Conservation (phyloP, 2,113 vertebrate species). For the Myodes glareolus region DNA sequence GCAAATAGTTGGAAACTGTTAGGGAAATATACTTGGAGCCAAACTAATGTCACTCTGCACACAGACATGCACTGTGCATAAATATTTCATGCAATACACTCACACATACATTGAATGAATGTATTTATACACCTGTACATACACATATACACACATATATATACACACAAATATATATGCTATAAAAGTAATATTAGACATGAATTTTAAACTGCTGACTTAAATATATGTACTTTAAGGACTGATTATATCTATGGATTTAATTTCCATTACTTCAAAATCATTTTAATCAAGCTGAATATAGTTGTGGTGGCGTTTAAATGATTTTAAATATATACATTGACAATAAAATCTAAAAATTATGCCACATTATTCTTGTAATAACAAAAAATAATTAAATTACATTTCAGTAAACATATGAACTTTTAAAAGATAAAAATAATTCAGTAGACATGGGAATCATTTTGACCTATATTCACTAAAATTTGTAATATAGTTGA, state of each 20-base stretch:
- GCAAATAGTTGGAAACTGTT: not conserved
- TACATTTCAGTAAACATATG: not conserved
- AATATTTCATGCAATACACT: too few species aligned
- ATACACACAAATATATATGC: not conserved
- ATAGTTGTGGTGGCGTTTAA: not conserved
- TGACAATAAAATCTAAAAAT: not conserved
- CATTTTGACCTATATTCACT: not conserved
- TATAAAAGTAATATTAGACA: not conserved
- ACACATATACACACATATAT: rapidly evolving
- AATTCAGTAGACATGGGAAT: not conserved
- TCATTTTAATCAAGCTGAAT: not conserved
- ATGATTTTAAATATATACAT: not conserved
- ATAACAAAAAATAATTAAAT: not conserved
- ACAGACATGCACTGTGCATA: not conserved
- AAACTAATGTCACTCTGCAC: too few species aligned
- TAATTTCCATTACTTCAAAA: not conserved
- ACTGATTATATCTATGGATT: rapidly evolving
- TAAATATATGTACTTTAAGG: not conserved
- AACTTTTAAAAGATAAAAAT: not conserved
- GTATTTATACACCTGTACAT: too few species aligned
- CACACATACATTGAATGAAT: not conserved
- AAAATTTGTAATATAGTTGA: not conserved
- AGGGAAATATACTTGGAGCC: not conserved
- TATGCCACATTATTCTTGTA: not conserved
- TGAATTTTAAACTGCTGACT: not conserved